A percentile compares a stretch with the other conserved stretches of the same genome.
Evolutionary conservation across 1,140 invertebrate genomes (phyloP).

Genomic region (Brachystomella parvula): DNA sequence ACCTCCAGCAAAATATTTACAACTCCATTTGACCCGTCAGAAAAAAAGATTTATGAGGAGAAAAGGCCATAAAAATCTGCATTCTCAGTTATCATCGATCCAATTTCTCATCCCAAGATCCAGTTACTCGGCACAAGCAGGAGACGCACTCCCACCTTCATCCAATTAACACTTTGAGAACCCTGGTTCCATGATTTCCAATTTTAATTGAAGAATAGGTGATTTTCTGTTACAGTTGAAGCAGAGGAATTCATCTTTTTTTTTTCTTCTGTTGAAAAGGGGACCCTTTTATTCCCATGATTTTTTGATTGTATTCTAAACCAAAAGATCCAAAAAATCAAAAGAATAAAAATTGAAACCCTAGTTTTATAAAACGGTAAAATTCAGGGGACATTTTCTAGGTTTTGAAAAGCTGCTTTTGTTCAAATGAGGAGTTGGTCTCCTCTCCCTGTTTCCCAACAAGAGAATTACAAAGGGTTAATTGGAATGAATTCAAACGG

Average conservation of each 20-base stretch:
- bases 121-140: no score
- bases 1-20: background rate
- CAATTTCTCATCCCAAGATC: no score
- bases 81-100: background rate
- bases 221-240: no score
- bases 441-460: background rate
- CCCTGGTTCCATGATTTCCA: background rate
- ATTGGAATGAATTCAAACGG: background rate
- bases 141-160: no score
- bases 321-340: background rate
- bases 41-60: background rate
- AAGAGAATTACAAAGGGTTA: no score
- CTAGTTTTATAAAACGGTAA: background rate
- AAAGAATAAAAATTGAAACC: background rate
- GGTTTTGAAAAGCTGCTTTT: background rate
- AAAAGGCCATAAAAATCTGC: background rate
- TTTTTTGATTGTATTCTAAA: background rate
- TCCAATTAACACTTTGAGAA: no score
- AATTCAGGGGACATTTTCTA: background rate
- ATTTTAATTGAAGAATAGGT: no score
- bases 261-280: no score
- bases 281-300: background rate
- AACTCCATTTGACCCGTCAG: slow-evolving; percentile 3
- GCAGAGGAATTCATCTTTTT: background rate
- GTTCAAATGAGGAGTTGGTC: background rate